Evolutionary conservation across 2,113 vertebrate species (phyloP).

Genomic region (Leucosticte australis): DNA sequence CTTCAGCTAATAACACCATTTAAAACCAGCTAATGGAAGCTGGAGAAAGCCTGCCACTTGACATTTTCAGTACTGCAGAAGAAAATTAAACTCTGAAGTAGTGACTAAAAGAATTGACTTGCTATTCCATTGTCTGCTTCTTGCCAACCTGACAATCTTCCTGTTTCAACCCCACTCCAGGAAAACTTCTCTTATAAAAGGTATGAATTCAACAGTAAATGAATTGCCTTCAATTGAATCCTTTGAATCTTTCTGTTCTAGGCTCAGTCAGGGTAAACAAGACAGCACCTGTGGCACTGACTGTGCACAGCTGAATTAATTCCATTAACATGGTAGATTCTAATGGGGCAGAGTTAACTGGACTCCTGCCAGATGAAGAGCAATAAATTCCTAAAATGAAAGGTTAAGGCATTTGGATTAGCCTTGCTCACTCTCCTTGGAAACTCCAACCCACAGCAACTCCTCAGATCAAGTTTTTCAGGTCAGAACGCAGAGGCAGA

Average conservation of each 20-base stretch:
- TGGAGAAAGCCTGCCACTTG: not conserved
- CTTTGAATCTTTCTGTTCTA: not conserved
- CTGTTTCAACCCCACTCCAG: not conserved
- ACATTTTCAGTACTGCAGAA: not conserved
- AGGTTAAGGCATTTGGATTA: not conserved
- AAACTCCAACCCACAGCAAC: not conserved
- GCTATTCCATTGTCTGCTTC: not conserved
- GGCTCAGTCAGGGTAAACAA: not conserved
- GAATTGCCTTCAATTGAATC: not conserved
- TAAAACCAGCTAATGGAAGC: not conserved
- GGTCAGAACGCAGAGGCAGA: not conserved
- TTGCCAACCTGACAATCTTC: not conserved
- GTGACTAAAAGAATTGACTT: not conserved
- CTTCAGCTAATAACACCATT: not conserved
- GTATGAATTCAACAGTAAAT: not conserved
- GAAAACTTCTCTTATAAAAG: not conserved
- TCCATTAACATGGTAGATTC: not conserved
- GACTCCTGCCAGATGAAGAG: not conserved
- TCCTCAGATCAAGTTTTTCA: not conserved
- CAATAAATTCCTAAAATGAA: not conserved
- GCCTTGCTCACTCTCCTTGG: not conserved
- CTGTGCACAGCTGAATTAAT: not conserved
- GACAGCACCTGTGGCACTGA: not conserved
- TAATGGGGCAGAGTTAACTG: not conserved
- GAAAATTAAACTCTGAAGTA: not conserved